Base-by-base conservation (phyloP, 2,113 vertebrate species). In the Chloroceryle aenea region DNA sequence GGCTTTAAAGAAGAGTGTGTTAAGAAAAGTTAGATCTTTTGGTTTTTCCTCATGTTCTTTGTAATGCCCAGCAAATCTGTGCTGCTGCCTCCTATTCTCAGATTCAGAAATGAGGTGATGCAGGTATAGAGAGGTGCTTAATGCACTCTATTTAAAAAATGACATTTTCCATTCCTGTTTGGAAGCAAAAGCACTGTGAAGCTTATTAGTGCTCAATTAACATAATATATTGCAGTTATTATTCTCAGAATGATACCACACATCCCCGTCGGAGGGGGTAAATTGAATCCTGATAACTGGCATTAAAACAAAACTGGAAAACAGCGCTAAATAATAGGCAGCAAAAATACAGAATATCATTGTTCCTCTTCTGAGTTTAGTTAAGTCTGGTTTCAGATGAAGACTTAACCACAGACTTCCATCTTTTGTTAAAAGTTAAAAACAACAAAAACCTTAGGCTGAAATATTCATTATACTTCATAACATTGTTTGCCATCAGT, bases 221-320 rank as follows among this genome's bases (percentile, higher is more conserved):
- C 72, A 91, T 93, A 96, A 92, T 97, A 64, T 93, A 96, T 97
- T 96, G 85, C 93, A 90, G 90, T 96, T 95, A 88, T 77, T 97
- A 81, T 58, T 97, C 96, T 96, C 91, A 80, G 86, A 95, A 94
- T 96, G 90, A 78, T 92, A 94, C 88, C 88, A 94, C 92, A 95
- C 96, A 94, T 95, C 73, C 53, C 90, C 74, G 40, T 92, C 0
- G 12, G 82, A 93, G 89, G 82, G 92, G 66, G 69, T 96, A 96
- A 96, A 96, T 97, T 97, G 96, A 89, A 96, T 96, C 45, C 53
- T 88, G 87, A 87, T 96, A 97, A 97, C 93, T 96, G 93, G 78
- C 89, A 85, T 93, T 95, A 87, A 96, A 97, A 96, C 92, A 94
- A 87, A 97, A 95, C 88, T 92, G 34, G 88, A 95, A 96, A 90